These are phyloP conservation scores for Caenorhabditis brenneri DNA, from an alignment of 1,140 invertebrate species.

Conservation along the genomic window DNA sequence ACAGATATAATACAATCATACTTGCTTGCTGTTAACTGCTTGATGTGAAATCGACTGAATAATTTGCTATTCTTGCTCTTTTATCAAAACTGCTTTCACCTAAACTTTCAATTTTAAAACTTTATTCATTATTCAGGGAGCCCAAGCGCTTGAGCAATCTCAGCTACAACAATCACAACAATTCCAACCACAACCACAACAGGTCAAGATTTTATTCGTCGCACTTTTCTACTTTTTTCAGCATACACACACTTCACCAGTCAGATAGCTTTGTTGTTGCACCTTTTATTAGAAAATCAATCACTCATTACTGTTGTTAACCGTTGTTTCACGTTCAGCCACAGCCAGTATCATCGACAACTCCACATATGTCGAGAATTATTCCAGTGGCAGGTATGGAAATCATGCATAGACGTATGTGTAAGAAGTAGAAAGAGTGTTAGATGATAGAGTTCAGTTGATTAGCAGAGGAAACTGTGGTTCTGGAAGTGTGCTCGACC, in stretches of 20 bases:
- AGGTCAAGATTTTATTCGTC: conserved; percentile 6
- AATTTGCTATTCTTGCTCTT: no score
- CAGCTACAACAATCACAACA: not conserved
- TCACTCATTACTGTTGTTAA: no score
- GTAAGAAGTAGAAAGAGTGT: not conserved
- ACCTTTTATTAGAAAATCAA: not conserved
- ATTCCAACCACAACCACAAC: not conserved
- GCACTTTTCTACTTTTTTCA: not conserved
- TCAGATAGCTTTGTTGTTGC: not conserved
- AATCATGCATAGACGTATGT: conserved; percentile 57
- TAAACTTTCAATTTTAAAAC: not conserved
- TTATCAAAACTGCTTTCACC: no score
- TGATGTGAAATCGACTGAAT: no score
- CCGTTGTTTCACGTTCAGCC: conserved; percentile 18
- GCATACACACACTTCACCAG: not conserved
- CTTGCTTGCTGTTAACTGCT: not conserved
- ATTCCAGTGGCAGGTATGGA: conserved; percentile 60
- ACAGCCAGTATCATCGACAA: conserved; percentile 47
- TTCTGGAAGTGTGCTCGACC: no score
- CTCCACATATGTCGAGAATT: conserved; percentile 44
- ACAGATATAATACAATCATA: not conserved
- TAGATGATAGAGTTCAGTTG: not conserved
- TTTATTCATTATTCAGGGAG: not conserved
- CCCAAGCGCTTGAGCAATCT: conserved; percentile 6
- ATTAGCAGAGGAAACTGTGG: no score